Base-by-base conservation (phyloP, 2,888 invertebrate genomes). In the Eucera pruinosa region DNA sequence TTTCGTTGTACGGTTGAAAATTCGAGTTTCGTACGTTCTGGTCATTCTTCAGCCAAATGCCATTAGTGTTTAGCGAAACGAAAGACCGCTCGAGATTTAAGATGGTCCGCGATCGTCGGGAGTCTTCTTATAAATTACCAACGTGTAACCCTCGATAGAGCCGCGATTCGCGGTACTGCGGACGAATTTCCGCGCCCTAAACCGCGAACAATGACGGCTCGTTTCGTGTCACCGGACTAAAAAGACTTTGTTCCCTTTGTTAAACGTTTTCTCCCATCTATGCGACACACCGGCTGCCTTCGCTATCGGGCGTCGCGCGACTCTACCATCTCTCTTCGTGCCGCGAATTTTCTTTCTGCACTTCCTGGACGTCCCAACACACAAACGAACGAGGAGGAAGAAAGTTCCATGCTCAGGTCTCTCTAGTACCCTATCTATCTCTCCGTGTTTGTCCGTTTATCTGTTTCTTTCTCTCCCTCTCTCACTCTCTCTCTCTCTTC, bases 221-320 rank as follows among this genome's bases (percentile, higher is more conserved):
- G 77, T 81, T 75, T 78, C 84, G 84, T 75, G 71, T 81, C 81
- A 81, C 61, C 80, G 68, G 78, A 47, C 61, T 65, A 74, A 84
- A 83, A 81, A 61, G 78, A 76, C 61, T 84, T 71, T 78, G 77
- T 78, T 68, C 78, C 78, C 61, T 54, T 71, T 73, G 68, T 72
- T 64, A 71, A 79, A 71, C 66, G 76, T 33, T 52, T n/a, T 45
- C 47, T 36, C 47, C 77, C 27, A 27, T 55, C 75, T 18, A 41
- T 20, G 9, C 50, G 78, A 54, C 36, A 36, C 64, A n/a, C n/a
- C n/a, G 57, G 27, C 50, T 47, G 52, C 52, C 11, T 2, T 20
- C 43, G 25, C 64, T 68, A 75, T 80, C 79, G 65, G 61, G 48
- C 61, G 45, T 65, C 67, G 61, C 62, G 48, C 68, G 33, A 27